Conservation (phyloP, 2,888 invertebrate genomes). For the Salticus scenicus region DNA sequence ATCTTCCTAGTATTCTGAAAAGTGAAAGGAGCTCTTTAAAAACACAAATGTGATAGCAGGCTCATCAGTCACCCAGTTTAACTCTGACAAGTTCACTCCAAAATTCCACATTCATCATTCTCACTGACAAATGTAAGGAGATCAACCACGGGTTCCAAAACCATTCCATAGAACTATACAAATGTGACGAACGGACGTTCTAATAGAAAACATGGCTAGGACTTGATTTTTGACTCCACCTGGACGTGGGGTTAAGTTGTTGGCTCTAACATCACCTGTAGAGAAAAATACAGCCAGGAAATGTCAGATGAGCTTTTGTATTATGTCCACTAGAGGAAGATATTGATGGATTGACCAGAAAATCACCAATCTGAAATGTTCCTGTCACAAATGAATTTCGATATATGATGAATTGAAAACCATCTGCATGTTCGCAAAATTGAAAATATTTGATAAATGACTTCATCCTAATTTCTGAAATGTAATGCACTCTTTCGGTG, state of each 20-base stretch:
- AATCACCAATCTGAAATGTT: slow-evolving; percentile 33
- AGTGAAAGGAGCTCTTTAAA: slow-evolving; percentile 17
- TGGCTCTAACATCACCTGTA: slow-evolving; percentile 29
- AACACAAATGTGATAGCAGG: slow-evolving; percentile 54
- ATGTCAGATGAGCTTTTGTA: slow-evolving; percentile 42
- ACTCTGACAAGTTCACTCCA: slow-evolving; percentile 65
- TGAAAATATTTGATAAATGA: no score
- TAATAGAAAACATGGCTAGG: slow-evolving; percentile 65
- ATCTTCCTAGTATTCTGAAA: slow-evolving; percentile 43
- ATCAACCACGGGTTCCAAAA: slow-evolving; percentile 35
- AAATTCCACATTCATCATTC: slow-evolving; percentile 66
- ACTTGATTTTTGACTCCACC: slow-evolving; percentile 63
- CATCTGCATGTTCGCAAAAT: no score
- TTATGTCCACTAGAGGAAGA: slow-evolving; percentile 35
- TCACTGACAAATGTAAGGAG: slow-evolving; percentile 45
- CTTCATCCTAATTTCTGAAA: no score
- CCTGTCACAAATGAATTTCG: background rate
- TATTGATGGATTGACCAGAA: slow-evolving; percentile 39
- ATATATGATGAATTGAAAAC: no score
- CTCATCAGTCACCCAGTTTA: slow-evolving; percentile 57
- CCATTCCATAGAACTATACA: slow-evolving; percentile 26
- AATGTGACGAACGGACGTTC: slow-evolving; percentile 53
- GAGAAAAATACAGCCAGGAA: slow-evolving; percentile 7
- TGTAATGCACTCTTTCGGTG: no score
- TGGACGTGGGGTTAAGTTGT: slow-evolving; percentile 37